Evolutionary conservation across 1,140 invertebrate genomes (phyloP).

Genomic region (Notospermus geniculatus): DNA sequence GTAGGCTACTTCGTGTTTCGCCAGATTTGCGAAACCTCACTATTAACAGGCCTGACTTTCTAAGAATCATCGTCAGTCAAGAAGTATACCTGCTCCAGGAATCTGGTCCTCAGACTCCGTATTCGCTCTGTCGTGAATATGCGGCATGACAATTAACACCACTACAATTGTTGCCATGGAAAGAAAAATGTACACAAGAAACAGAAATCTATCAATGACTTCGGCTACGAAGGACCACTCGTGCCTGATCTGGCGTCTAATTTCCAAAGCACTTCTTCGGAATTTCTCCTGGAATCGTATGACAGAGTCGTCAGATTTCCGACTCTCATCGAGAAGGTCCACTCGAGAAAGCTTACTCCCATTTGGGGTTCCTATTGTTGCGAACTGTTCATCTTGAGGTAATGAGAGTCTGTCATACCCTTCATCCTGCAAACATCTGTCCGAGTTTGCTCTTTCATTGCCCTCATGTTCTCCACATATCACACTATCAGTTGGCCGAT

Average conservation of each 20-base stretch:
- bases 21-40: no score
- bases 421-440: background rate
- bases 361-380: background rate
- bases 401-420: no score
- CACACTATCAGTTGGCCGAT: background rate
- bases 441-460: background rate
- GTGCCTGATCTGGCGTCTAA: background rate
- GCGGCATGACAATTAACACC: constrained; percentile 12
- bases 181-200: constrained; percentile 10
- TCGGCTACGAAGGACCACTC: constrained; percentile 3
- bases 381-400: no score
- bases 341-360: background rate
- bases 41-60: no score
- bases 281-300: background rate
- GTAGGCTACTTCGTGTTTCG: no score
- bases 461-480: background rate
- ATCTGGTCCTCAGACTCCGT: no score
- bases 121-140: constrained; percentile 5
- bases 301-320: background rate
- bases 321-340: background rate
- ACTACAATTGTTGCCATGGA: constrained; percentile 11
- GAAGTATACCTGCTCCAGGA: no score
- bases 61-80: no score
- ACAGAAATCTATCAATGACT: background rate
- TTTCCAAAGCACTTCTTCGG: background rate